phyloP scores from a whole-genome alignment of 2,113 vertebrate genomes.

The Microcebus jonahi region DNA sequence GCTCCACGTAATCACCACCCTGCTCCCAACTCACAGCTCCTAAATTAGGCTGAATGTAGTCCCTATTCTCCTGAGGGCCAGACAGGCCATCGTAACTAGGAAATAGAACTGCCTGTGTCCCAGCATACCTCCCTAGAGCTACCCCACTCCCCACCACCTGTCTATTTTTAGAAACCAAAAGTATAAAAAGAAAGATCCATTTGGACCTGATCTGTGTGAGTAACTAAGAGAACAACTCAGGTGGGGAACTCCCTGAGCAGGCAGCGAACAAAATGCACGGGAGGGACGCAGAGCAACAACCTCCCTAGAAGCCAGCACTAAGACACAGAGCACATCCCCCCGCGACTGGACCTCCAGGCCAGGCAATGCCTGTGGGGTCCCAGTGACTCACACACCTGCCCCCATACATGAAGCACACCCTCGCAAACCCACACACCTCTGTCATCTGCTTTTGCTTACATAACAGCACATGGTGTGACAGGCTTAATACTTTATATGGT shows the following conservation, averaged over 20 bases:
- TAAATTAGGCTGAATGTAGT: conserved; percentile 60
- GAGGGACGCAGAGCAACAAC: not conserved
- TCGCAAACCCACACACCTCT: conserved; percentile 61
- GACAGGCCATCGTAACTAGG: not conserved
- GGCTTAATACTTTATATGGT: not conserved
- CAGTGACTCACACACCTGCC: conserved; percentile 48
- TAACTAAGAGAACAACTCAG: conserved; percentile 60
- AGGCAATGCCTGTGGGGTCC: not conserved
- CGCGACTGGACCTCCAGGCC: not conserved
- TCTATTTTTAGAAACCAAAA: conserved; percentile 77
- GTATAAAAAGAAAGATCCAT: conserved; percentile 61
- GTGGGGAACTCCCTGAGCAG: conserved; percentile 37
- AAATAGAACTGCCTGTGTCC: conserved; percentile 56
- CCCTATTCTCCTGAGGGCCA: conserved; percentile 22
- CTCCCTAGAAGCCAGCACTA: not conserved
- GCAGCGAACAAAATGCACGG: not conserved
- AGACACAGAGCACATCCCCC: not conserved
- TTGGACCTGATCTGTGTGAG: conserved; percentile 41
- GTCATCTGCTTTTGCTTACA: conserved; percentile 76
- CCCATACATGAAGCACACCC: conserved; percentile 62
- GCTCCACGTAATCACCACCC: not conserved
- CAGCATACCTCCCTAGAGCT: conserved; percentile 61
- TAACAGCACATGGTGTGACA: conserved; percentile 71
- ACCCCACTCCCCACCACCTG: not conserved
- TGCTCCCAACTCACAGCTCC: not conserved